phyloP scores from a whole-genome alignment of 2,113 vertebrate species.

The Conger conger region DNA sequence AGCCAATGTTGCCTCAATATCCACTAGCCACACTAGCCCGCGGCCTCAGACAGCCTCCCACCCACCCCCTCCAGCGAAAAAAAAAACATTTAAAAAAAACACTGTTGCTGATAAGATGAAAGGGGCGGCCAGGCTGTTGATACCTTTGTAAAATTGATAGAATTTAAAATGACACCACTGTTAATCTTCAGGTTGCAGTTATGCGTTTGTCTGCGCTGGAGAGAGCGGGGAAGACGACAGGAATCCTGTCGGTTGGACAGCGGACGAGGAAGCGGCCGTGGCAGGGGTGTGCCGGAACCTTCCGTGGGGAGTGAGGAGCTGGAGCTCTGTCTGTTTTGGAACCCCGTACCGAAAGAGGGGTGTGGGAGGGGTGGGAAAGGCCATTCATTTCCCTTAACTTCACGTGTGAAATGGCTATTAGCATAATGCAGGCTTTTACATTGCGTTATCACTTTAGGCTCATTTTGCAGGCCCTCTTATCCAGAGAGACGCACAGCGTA shows the following conservation, averaged over 20 bases:
- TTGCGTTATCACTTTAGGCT: background rate
- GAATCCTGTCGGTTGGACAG: background rate
- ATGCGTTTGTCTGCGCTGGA: background rate
- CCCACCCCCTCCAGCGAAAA: constrained; percentile 10
- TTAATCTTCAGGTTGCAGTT: constrained; percentile 28
- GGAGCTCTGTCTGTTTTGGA: background rate
- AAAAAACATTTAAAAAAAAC: constrained; percentile 35
- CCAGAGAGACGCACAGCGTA: no score
- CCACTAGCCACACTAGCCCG: constrained; percentile 27
- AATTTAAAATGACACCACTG: constrained; percentile 24
- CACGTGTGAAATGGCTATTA: background rate
- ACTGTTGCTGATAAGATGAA: constrained; percentile 5
- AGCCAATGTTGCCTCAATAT: no score
- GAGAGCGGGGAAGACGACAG: background rate
- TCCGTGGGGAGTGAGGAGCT: background rate
- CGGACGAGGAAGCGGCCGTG: no score
- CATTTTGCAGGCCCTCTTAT: no score
- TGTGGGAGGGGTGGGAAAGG: background rate
- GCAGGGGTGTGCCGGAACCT: background rate
- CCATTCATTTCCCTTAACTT: background rate
- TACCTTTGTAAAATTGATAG: constrained; percentile 10
- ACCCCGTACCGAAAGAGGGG: background rate
- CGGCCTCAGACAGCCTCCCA: background rate
- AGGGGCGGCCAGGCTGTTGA: background rate
- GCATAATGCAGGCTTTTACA: background rate